Base-by-base conservation (phyloP, 2,888 invertebrate genomes). In the Agriotes lineatus region DNA sequence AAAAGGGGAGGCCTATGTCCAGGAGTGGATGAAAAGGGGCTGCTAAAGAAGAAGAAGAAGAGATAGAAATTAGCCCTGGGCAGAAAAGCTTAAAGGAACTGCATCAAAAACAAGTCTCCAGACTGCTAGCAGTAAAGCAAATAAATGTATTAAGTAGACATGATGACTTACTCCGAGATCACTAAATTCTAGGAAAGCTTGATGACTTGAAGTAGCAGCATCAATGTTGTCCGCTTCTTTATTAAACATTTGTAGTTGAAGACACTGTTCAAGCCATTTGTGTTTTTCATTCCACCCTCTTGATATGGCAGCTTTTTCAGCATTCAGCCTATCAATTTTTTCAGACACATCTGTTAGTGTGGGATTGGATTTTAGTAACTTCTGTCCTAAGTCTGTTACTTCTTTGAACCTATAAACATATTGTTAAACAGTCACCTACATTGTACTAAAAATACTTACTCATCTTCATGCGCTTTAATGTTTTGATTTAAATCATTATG, bases 161-260 rank as follows among this genome's bases (percentile, higher is more conserved):
- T 7, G 12, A 50, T 18, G n/a, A 84, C 90, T 87, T 82, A 94
- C 94, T 73, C 97, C 98, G 45, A 95, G 88, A 74, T 96, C 93
- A 7, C 89, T 89, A 83, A 94, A 94, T 77, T 97, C 97, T 16
- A 99, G 86, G 85, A 96, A 97, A 0, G 96, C 96, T 82, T 96
- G 94, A 81, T 99, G 97, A 12, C 96, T 95, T 61, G 95, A 95
- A 54, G 96, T 96, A 9, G 95, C 93, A 0, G 98, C 96, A 85
- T 99, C 98, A 72, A 99, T 95, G 82, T 97, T 95, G 82, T 99
- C 98, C 0, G 97, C 97, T 83, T 99, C 99, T 37, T 96, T 91
- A 84, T 96, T 96, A 85, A 97, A 97, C 73, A 93, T 89, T 84
- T 96, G 96, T 68, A 98, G 85, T 76, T 97, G 95, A 30, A 96